Percentiles rank a stretch among this genome's conserved stretches.
phyloP scores from a whole-genome alignment of 2,113 vertebrate species.

The Isurus oxyrinchus region DNA sequence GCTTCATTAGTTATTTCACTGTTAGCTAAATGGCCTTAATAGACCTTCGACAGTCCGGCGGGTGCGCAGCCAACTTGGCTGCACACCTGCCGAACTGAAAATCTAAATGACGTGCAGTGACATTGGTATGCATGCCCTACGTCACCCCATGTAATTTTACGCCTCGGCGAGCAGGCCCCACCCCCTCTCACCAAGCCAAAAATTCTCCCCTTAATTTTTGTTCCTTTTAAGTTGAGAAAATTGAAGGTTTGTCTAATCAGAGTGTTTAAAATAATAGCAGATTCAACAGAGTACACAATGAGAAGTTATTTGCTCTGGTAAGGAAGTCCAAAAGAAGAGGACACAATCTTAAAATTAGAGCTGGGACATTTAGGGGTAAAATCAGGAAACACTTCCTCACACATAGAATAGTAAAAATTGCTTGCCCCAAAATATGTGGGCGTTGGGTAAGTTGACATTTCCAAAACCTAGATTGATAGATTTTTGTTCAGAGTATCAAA shows the following conservation, averaged over 20 bases:
- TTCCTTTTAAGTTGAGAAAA: neutral
- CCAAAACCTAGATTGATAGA: neutral
- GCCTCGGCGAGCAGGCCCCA: too few relatives aligned
- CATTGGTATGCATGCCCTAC: too few relatives aligned
- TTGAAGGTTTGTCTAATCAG: neutral
- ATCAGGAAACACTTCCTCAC: neutral
- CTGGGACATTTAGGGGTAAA: neutral
- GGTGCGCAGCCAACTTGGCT: too few relatives aligned
- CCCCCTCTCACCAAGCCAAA: too few relatives aligned
- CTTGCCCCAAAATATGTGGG: neutral
- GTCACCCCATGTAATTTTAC: too few relatives aligned
- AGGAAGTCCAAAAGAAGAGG: neutral
- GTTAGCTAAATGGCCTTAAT: too few relatives aligned
- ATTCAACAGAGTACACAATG: neutral
- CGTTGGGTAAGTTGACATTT: neutral
- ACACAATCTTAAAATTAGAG: neutral
- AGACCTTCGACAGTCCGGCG: too few relatives aligned
- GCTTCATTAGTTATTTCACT: too few relatives aligned
- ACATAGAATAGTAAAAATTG: neutral
- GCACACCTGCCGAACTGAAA: too few relatives aligned
- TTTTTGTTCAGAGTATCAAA: too few relatives aligned
- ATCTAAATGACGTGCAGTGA: too few relatives aligned
- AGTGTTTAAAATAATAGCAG: neutral
- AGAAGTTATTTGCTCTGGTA: neutral
- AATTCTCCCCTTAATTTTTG: neutral